Percentiles rank a stretch among this genome's conserved stretches.
Evolutionary conservation across 1,140 invertebrate genomes (phyloP).

Genomic region (Drosophila serrata): DNA sequence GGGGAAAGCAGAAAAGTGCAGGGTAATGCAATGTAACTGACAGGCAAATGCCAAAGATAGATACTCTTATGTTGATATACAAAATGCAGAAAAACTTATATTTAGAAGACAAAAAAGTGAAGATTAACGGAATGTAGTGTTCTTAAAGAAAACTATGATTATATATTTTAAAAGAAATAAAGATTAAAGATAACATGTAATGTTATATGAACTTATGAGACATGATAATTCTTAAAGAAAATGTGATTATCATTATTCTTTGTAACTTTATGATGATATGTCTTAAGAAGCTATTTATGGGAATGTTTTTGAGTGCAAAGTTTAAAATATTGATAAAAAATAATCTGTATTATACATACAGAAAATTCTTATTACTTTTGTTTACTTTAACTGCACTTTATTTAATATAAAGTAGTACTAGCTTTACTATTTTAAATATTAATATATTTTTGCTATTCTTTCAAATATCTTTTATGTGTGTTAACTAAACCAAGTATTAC

Average conservation of each 20-base stretch:
- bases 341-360: neutral
- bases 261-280: neutral
- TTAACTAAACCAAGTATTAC: neutral
- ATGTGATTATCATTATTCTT: neutral
- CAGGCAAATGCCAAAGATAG: constrained; percentile 8
- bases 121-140: neutral
- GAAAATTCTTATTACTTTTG: neutral
- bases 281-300: neutral
- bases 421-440: neutral
- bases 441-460: neutral
- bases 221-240: neutral
- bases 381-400: neutral
- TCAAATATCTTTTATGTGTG: neutral
- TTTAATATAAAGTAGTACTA: neutral
- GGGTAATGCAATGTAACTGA: constrained; percentile 28
- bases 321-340: neutral
- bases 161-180: neutral
- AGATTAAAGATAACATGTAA: neutral
- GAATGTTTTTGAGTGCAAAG: neutral
- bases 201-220: neutral
- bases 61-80: constrained; percentile 12
- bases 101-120: neutral
- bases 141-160: neutral
- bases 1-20: constrained; percentile 6
- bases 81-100: constrained; percentile 1